Percentiles rank a stretch among this genome's conserved stretches.
These are phyloP conservation scores for Agriotes lineatus DNA, from an alignment of 2,888 invertebrate species.

Conservation along the genomic window DNA sequence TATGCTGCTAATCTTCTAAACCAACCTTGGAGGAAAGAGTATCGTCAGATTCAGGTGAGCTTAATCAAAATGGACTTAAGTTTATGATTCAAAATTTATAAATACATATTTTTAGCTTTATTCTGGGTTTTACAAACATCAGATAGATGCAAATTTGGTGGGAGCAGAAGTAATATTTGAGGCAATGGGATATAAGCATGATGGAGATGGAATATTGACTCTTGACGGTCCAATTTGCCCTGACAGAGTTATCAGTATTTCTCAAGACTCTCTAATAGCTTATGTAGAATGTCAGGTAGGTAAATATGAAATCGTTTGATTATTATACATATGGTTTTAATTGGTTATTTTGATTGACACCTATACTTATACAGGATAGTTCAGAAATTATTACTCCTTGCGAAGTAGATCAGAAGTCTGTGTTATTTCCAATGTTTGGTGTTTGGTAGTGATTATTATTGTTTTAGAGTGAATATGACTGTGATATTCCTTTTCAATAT, in stretches of 20 bases:
- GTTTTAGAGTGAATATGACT: too few relatives aligned
- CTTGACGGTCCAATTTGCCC: slow-evolving; percentile 85
- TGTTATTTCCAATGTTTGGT: too few relatives aligned
- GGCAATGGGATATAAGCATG: slow-evolving; percentile 84
- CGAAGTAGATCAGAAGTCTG: too few relatives aligned
- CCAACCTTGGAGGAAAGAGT: slow-evolving; percentile 93
- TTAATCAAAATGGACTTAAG: too few relatives aligned
- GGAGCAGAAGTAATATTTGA: slow-evolving; percentile 83
- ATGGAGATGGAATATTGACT: slow-evolving; percentile 70
- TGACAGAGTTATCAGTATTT: slow-evolving; percentile 83
- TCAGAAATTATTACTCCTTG: too few relatives aligned
- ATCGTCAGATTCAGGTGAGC: slow-evolving; percentile 81
- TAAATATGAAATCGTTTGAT: not conserved
- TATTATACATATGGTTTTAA: too few relatives aligned
- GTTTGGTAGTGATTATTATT: too few relatives aligned
- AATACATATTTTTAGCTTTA: slow-evolving; percentile 74
- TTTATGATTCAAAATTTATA: too few relatives aligned
- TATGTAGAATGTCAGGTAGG: slow-evolving; percentile 88
- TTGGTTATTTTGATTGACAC: too few relatives aligned
- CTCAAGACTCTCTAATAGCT: slow-evolving; percentile 87
- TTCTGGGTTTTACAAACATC: slow-evolving; percentile 90
- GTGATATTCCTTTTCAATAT: too few relatives aligned
- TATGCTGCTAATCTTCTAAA: slow-evolving; percentile 88
- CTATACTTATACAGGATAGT: too few relatives aligned
- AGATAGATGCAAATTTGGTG: slow-evolving; percentile 83